phyloP scores from a whole-genome alignment of 2,888 invertebrate genomes.

The Agrochola macilenta region DNA sequence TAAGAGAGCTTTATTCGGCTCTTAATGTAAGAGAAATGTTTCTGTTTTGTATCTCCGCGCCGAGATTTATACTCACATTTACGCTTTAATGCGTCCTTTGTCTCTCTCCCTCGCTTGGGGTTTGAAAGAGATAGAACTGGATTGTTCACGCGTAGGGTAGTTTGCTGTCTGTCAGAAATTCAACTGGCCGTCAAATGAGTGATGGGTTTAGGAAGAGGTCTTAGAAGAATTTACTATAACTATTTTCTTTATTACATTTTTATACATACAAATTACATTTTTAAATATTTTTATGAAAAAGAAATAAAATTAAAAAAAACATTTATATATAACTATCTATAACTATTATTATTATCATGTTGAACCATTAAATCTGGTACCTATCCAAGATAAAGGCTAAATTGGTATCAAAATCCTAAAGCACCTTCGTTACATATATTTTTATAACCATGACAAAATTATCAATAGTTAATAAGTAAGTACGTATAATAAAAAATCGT shows the following conservation, averaged over 20 bases:
- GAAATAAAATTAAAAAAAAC: too few species aligned
- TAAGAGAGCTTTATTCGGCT: constrained; percentile 50
- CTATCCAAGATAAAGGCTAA: neutral
- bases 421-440: too few species aligned
- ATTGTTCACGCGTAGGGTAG: constrained; percentile 10
- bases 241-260: too few species aligned
- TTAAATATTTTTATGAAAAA: too few species aligned
- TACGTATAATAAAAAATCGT: too few species aligned
- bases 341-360: neutral
- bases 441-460: too few species aligned
- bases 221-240: neutral
- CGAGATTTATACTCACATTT: constrained; percentile 58
- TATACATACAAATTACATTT: too few species aligned
- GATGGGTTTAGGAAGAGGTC: constrained; percentile 5
- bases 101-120: constrained; percentile 1
- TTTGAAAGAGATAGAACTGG: constrained; percentile 18
- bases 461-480: too few species aligned
- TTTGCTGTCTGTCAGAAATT: constrained; percentile 31
- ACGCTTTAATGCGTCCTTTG: constrained; percentile 41
- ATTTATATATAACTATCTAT: too few species aligned
- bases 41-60: constrained; percentile 47
- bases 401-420: too few species aligned
- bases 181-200: constrained; percentile 37
- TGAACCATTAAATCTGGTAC: neutral
- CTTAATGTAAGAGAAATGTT: constrained; percentile 49